Evolutionary conservation across 2,888 invertebrate genomes (phyloP), one percentile per base, ranked within the genome.

Genomic region (Erannis defoliaria): DNA sequence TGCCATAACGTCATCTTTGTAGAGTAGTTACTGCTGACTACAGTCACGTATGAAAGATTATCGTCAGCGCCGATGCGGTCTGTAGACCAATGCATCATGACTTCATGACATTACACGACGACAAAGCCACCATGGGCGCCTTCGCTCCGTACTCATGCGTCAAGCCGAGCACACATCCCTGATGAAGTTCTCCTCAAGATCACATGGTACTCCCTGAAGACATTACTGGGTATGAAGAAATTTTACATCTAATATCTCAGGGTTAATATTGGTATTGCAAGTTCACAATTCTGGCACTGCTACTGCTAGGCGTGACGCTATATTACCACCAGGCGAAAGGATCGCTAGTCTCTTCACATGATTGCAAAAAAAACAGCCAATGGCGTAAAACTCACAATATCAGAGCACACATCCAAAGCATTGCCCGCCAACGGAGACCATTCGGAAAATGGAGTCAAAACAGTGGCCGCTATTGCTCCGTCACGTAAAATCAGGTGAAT

Each of bases 121-220:
- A 90, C 21, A 94, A 67, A 0, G 92, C 93, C 6, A 96, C 83
- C 1, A 94, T 84, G 0, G 96, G 95, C 6, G 94, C 92, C 53
- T 93, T 86, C 57, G 86, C 70, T 0, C 82, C 84, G 67, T 95
- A 88, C 23, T 94, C 76, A 76, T 95, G 90, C 0, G 93, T 90
- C 55, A 96, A 81, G 0, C 94, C 95, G 46, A 95, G 78, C 81
- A 95, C 93, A 61, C 96, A 96, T 96, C 95, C 29, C 94, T 94
- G 68, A 93, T 94, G 68, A 96, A 96, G 65, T 94, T 90, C 77
- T 95, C 95, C 18, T 88, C 9, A 96, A 77, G 5, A 95, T 81
- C 12, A 95, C 73, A 75, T 96, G 96, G 68, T 95, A 96, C 14
- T 90, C 83, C 37, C 63, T 84, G 80, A 67, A 93, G 62, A 10